Base-by-base conservation (phyloP, 2,797 vertebrate genomes). In the Acanthornis magna region DNA sequence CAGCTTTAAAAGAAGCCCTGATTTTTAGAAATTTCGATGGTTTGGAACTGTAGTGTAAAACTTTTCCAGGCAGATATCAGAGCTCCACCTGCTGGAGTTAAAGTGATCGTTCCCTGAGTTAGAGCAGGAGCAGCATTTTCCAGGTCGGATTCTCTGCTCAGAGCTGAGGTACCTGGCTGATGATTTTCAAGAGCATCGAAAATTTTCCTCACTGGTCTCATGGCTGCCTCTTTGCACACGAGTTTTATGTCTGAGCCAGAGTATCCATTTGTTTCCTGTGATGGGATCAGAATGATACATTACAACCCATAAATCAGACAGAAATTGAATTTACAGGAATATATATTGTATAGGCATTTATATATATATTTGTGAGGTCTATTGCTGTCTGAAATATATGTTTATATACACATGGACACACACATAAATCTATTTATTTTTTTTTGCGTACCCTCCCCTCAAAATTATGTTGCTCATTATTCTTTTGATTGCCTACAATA, bases 141-240 rank as follows among this genome's bases (percentile, higher is more conserved):
- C 74, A 21, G 36, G 11, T 5, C 0, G 2, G 30, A 17, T 45
- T 74, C 30, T 36, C 17, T 5, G 2, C 76, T 15, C 32, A 38
- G 34, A 58, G 51, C 62, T 62, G 67, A 18, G 3, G n/a, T 98
- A 99, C 99, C 98, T 73, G 98, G 94, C 80, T 97, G 97, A 63
- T 98, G 98, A 43, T 98, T 98, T 97, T 99, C 99, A 68, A 99
- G 98, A 16, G 98, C 98, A 17, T 97, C 96, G 57, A 99, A 99
- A 88, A 99, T 98, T 96, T 99, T 99, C 83, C 99, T 98, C 87
- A 99, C 98, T 4, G 99, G 99, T 90, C 99, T 98, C 99, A 99
- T 99, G 40, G 99, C 99, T 9, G 99, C 98, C 85, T 99, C 99
- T 89, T 99, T 99, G 98, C 99, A 99, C 55, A 99, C 98, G 9